These are phyloP conservation scores for Pseudochaenichthys georgianus DNA, from an alignment of 2,797 vertebrate genomes.

Conservation along the genomic window DNA sequence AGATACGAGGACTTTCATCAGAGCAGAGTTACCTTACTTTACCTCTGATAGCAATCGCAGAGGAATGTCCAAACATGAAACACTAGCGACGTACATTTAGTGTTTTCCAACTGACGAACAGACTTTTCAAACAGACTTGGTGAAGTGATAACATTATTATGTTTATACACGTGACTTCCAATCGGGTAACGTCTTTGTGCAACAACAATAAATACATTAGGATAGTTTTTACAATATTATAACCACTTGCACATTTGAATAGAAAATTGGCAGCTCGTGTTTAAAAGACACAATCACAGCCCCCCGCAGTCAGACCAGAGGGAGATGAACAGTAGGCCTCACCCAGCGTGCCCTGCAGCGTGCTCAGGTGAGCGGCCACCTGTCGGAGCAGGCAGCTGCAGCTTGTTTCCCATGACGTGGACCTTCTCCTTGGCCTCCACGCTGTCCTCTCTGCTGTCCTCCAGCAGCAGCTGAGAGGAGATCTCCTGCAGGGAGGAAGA, in stretches of 20 bases:
- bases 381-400: conserved; percentile 87
- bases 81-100: background rate
- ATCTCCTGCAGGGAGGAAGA: conserved; percentile 88
- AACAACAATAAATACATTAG: too few species aligned
- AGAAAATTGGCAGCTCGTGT: too few species aligned
- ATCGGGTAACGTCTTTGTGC: too few species aligned
- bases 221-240: too few species aligned
- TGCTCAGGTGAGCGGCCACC: conserved; percentile 79
- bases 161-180: too few species aligned
- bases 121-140: background rate
- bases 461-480: conserved; percentile 85
- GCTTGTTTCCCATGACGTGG: conserved; percentile 89
- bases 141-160: too few species aligned
- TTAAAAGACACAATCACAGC: background rate
- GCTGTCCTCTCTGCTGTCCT: conserved; percentile 84
- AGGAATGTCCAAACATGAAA: background rate
- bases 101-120: background rate
- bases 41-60: background rate
- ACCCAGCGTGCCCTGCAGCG: conserved; percentile 84
- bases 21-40: too few species aligned
- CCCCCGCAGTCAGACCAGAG: background rate
- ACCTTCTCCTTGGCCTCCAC: conserved; percentile 92
- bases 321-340: conserved; percentile 38
- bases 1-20: background rate
- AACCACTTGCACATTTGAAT: too few species aligned